Evolutionary conservation across 2,888 invertebrate species (phyloP), one percentile per base, ranked within the genome.

Genomic region (Diplazon laetatorius): DNA sequence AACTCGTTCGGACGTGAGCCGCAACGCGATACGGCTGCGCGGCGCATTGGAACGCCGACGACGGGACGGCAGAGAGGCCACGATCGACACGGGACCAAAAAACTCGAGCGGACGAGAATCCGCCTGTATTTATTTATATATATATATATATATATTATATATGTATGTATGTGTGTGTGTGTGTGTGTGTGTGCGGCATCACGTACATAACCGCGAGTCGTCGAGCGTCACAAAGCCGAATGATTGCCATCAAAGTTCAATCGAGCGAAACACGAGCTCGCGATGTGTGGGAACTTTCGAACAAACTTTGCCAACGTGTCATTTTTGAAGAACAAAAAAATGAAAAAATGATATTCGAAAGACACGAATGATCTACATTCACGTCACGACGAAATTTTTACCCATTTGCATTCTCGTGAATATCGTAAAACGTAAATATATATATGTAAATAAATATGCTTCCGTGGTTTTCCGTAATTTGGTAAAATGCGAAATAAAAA

Each of bases 11-110:
- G 87, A 89, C 88, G 87, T 88, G 84, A 85, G 84, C 84, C 78
- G 90, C 86, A 90, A 90, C 86, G 87, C 84, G 90, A 90, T 90
- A 90, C 85, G 84, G 84, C 87, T 90, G 88, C 85, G 87, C 87
- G 87, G 82, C 87, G 84, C 85, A 82, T 81, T 73, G 75, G 69
- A 78, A 78, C 59, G 59, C 66, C 72, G 78, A 77, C 30, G 55
- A 66, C 62, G 76, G 66, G 4, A 30, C 6, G n/a, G 70, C 60
- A 48, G 46, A 35, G 60, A n/a, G n/a, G n/a, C n/a, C n/a, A n/a
- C n/a, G 20, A 63, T 69, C 50, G 48, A 30, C n/a, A 52, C 59
- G 46, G 37, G 63, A 79, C 55, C 52, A 46, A 65, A 57, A 60
- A 25, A 74, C 12, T 68, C 37, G 57, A 57, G 48, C 69, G 50